Evolutionary conservation across 1,140 invertebrate genomes (phyloP).

Genomic region (Aphelinus certus): DNA sequence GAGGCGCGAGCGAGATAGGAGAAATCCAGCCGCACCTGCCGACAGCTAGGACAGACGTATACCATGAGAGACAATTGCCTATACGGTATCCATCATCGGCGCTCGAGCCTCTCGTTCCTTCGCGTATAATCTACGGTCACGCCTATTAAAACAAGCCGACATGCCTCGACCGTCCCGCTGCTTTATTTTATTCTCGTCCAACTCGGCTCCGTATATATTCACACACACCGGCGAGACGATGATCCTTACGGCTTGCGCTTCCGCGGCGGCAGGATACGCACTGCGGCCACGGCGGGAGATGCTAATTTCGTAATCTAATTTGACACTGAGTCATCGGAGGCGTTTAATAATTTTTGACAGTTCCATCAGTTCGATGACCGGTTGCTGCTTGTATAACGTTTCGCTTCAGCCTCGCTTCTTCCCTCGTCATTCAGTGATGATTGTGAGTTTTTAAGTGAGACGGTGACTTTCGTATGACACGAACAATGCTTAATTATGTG

Average conservation of each 20-base stretch:
- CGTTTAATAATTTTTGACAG: conserved; percentile 38
- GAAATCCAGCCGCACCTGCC: conserved; percentile 26
- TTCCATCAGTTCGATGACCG: conserved; percentile 36
- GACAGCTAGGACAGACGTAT: conserved; percentile 36
- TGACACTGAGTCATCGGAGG: conserved; percentile 32
- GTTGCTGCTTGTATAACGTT: neutral
- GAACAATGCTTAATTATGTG: too few species aligned
- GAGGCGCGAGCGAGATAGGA: too few species aligned
- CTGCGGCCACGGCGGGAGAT: conserved; percentile 3
- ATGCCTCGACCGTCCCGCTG: neutral
- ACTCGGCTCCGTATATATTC: too few species aligned
- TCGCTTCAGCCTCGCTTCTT: neutral
- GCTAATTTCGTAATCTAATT: conserved; percentile 34
- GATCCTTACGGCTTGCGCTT: too few species aligned
- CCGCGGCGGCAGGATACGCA: too few species aligned
- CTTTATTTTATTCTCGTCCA: too few species aligned
- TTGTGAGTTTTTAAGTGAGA: neutral
- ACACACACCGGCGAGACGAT: too few species aligned
- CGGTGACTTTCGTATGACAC: too few species aligned
- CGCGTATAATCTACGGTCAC: conserved; percentile 39
- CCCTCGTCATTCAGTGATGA: neutral
- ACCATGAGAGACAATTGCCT: conserved; percentile 40
- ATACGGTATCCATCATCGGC: conserved; percentile 42
- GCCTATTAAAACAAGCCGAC: conserved; percentile 36
- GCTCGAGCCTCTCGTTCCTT: conserved; percentile 14